Percentiles rank a stretch among this genome's conserved stretches.
phyloP scores from a whole-genome alignment of 2,797 vertebrate genomes.

The Clamator glandarius region DNA sequence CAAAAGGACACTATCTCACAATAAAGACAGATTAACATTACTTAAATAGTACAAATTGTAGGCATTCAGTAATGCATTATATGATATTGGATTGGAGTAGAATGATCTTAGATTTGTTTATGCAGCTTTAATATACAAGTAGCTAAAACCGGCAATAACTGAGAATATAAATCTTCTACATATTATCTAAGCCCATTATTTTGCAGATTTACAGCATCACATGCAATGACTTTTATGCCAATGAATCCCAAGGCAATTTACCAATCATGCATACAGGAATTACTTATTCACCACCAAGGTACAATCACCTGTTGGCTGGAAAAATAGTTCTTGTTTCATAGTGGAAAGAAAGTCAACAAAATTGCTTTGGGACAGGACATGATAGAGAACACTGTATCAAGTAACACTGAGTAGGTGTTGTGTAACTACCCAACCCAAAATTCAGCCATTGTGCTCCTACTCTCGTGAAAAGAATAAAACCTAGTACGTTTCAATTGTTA shows the following conservation, averaged over 20 bases:
- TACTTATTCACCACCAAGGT: slow-evolving; percentile 16
- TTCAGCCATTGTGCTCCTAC: background rate
- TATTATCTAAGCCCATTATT: slow-evolving; percentile 43
- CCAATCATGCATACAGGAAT: slow-evolving; percentile 7
- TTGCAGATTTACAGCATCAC: slow-evolving; percentile 41
- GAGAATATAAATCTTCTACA: slow-evolving; percentile 58
- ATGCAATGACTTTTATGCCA: slow-evolving; percentile 29
- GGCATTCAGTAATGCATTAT: background rate
- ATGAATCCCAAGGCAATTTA: slow-evolving; percentile 54
- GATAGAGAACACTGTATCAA: background rate
- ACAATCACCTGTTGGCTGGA: slow-evolving; percentile 25
- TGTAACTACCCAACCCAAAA: background rate
- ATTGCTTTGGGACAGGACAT: background rate
- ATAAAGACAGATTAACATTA: background rate
- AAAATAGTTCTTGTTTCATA: slow-evolving; percentile 18
- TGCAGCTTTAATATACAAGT: slow-evolving; percentile 44
- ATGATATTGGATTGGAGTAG: background rate
- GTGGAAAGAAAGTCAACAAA: slow-evolving; percentile 3
- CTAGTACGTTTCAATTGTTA: background rate
- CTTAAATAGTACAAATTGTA: background rate
- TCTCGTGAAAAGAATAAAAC: background rate
- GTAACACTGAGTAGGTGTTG: background rate
- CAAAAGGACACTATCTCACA: background rate
- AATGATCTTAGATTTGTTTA: slow-evolving; percentile 15
- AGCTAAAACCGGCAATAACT: slow-evolving; percentile 47